Conservation (phyloP, 2,888 invertebrate genomes). For the Pammene aurita region DNA sequence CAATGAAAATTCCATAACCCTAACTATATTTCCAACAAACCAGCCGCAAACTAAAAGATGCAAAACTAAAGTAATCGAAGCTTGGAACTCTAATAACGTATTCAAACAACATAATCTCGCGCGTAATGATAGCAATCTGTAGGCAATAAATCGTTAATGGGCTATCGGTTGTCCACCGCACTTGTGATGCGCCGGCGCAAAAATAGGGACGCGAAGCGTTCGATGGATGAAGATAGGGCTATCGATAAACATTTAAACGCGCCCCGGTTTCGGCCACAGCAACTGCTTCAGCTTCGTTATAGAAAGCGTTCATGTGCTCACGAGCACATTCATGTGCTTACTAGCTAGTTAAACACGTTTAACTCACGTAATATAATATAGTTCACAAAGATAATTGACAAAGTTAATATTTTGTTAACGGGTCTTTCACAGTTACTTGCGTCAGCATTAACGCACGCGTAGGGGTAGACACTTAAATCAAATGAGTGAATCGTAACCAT, state of each 20-base stretch:
- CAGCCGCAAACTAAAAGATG: conserved; percentile 31
- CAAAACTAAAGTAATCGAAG: conserved; percentile 42
- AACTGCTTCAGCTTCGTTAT: not conserved
- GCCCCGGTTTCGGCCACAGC: not conserved
- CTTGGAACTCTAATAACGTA: conserved; percentile 65
- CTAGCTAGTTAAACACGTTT: too few relatives aligned
- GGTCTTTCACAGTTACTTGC: too few relatives aligned
- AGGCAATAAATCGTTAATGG: conserved; percentile 77
- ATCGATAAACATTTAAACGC: not conserved
- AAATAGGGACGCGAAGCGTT: conserved; percentile 5
- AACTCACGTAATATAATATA: too few relatives aligned
- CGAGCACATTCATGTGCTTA: too few relatives aligned
- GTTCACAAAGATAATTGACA: too few relatives aligned
- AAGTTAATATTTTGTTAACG: too few relatives aligned
- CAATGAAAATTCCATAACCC: not conserved
- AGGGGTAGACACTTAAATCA: too few relatives aligned
- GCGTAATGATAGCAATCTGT: conserved; percentile 79
- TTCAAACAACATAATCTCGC: conserved; percentile 79
- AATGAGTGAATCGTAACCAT: too few relatives aligned
- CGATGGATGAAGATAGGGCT: not conserved
- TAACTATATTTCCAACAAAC: conserved; percentile 18
- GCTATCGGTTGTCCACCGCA: conserved; percentile 74
- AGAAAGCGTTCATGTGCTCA: too few relatives aligned
- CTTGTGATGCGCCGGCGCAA: conserved; percentile 51
- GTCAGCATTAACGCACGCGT: too few relatives aligned